These are phyloP conservation scores for Gymnothorax reevesii DNA, from an alignment of 2,797 vertebrate genomes.

Conservation along the genomic window DNA sequence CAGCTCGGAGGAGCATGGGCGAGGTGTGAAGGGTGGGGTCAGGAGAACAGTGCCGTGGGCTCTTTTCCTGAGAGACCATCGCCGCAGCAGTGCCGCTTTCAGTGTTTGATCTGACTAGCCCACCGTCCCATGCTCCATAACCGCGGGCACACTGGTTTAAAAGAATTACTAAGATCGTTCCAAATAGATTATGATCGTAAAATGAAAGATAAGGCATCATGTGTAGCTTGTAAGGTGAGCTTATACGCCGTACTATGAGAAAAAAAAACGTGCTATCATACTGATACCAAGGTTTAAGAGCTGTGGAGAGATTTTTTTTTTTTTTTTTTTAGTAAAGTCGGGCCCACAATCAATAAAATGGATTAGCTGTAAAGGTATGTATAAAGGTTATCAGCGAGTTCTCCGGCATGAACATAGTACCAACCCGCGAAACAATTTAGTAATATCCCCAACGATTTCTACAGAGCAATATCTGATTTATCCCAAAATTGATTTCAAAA, in stretches of 20 bases:
- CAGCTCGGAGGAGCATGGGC: slow-evolving; percentile 51
- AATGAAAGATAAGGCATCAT: slow-evolving; percentile 62
- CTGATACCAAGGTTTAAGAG: slow-evolving; percentile 62
- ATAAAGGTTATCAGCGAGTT: slow-evolving; percentile 70
- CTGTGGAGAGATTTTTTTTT: slow-evolving; percentile 49
- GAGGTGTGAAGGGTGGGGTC: background rate
- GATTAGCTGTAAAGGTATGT: slow-evolving; percentile 71
- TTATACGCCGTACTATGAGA: slow-evolving; percentile 49
- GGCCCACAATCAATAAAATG: slow-evolving; percentile 75
- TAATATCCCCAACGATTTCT: slow-evolving; percentile 64
- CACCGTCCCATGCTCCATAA: slow-evolving; percentile 46
- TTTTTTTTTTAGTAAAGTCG: slow-evolving; percentile 53
- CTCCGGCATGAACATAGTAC: slow-evolving; percentile 56
- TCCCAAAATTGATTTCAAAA: slow-evolving; percentile 61
- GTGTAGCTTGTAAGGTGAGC: slow-evolving; percentile 53
- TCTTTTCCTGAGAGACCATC: background rate
- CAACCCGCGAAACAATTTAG: slow-evolving; percentile 66
- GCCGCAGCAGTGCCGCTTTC: background rate
- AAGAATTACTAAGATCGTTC: slow-evolving; percentile 54
- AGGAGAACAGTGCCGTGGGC: background rate
- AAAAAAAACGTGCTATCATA: slow-evolving; percentile 58
- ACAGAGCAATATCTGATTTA: slow-evolving; percentile 64
- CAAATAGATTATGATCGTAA: slow-evolving; percentile 58
- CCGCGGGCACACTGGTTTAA: slow-evolving; percentile 57
- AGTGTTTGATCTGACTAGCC: slow-evolving; percentile 22